phyloP scores from a whole-genome alignment of 2,888 invertebrate species.

The Mactromeris polynyma region DNA sequence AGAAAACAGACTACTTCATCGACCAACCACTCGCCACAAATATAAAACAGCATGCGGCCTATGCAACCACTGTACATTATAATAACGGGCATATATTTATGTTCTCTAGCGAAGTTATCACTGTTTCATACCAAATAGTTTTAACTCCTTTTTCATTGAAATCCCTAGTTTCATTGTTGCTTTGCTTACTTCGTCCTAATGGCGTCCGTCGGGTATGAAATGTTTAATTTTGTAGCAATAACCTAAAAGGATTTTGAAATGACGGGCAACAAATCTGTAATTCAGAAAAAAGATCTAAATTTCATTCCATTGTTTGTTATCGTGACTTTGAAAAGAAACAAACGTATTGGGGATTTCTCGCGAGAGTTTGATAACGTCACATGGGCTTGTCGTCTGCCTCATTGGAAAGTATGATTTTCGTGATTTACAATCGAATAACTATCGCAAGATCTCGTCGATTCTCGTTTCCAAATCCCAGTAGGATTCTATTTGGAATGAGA shows the following conservation, averaged over 20 bases:
- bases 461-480: conserved; percentile 22
- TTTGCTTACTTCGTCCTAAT: neutral
- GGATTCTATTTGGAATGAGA: conserved; percentile 22
- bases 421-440: conserved; percentile 45
- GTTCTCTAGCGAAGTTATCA: too few species aligned
- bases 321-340: conserved; percentile 29
- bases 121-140: too few species aligned
- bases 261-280: conserved; percentile 32
- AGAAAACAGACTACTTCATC: too few species aligned
- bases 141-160: too few species aligned
- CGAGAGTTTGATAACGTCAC: conserved; percentile 64
- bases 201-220: conserved; percentile 24
- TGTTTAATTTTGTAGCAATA: conserved; percentile 31
- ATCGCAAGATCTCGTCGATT: conserved; percentile 38
- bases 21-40: too few species aligned
- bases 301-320: conserved; percentile 36
- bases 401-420: conserved; percentile 43
- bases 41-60: too few species aligned
- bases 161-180: neutral
- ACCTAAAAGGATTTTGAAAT: conserved; percentile 29
- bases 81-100: too few species aligned
- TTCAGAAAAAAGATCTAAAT: conserved; percentile 25
- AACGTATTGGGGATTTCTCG: conserved; percentile 52
- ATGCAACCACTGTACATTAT: too few species aligned
- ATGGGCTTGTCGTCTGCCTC: conserved; percentile 53